Evolutionary conservation across 2,888 invertebrate species (phyloP).

Genomic region (Epinotia ramella): DNA sequence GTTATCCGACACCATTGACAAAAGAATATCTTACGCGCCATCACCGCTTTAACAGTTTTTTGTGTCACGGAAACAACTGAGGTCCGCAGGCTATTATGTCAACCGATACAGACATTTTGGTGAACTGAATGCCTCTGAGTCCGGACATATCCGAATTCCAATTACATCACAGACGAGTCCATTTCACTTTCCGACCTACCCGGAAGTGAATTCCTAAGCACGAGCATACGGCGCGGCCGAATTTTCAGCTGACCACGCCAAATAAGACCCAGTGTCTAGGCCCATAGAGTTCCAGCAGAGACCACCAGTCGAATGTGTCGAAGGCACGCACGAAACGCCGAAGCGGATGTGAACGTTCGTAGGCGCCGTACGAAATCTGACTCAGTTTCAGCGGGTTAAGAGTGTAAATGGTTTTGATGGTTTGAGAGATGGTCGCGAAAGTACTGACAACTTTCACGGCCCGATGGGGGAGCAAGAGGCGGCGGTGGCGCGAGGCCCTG

Average conservation of each 20-base stretch:
- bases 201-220: slow-evolving; percentile 85
- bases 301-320: slow-evolving; percentile 65
- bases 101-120: slow-evolving; percentile 81
- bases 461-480: slow-evolving; percentile 77
- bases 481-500: slow-evolving; percentile 77
- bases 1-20: slow-evolving; percentile 53
- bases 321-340: slow-evolving; percentile 75
- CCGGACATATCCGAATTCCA: slow-evolving; percentile 85
- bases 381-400: slow-evolving; percentile 74
- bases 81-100: slow-evolving; percentile 76
- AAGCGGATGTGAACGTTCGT: slow-evolving; percentile 82
- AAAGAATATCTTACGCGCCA: slow-evolving; percentile 68
- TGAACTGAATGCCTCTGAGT: slow-evolving; percentile 82
- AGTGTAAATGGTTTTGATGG: slow-evolving; percentile 72
- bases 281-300: slow-evolving; percentile 61
- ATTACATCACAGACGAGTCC: slow-evolving; percentile 85
- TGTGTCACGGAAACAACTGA: slow-evolving; percentile 67
- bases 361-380: slow-evolving; percentile 71
- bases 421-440: slow-evolving; percentile 78
- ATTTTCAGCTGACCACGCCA: slow-evolving; percentile 62
- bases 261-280: slow-evolving; percentile 61
- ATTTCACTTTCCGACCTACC: slow-evolving; percentile 86
- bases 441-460: slow-evolving; percentile 84
- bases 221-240: slow-evolving; percentile 81
- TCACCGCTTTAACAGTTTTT: slow-evolving; percentile 63